Evolutionary conservation across 2,888 invertebrate genomes (phyloP).

Genomic region (Ophioninae sp.): DNA sequence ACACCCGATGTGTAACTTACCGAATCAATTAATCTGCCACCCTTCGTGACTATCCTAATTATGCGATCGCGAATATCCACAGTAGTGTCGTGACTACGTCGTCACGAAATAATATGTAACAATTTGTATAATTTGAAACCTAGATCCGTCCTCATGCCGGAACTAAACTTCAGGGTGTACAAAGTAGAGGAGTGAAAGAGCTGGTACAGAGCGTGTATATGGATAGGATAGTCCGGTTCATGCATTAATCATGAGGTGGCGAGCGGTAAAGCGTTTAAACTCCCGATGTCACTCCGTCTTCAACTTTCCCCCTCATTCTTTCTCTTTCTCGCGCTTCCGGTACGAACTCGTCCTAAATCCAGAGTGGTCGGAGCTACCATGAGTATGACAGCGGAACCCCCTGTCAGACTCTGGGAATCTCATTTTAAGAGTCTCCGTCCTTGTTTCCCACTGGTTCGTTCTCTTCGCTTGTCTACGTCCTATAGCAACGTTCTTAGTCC

Average conservation of each 20-base stretch:
- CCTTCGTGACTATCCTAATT: neutral
- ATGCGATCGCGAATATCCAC: constrained; percentile 5
- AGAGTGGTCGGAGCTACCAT: constrained; percentile 39
- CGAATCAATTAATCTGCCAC: neutral
- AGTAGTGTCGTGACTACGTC: neutral
- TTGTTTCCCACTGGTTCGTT: constrained; percentile 27
- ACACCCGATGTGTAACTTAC: neutral
- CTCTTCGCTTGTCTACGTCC: constrained; percentile 17
- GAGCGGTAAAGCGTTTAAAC: constrained; percentile 59
- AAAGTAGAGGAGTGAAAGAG: constrained; percentile 14
- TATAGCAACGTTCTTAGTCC: constrained; percentile 8
- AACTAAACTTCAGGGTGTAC: constrained; percentile 32
- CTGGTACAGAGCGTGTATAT: constrained; percentile 29
- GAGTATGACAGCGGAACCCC: constrained; percentile 40
- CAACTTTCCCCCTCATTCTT: constrained; percentile 3
- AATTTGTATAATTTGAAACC: constrained; percentile 11
- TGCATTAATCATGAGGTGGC: constrained; percentile 68
- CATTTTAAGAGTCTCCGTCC: constrained; percentile 43
- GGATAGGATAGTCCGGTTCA: constrained; percentile 64
- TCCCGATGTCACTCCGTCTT: constrained; percentile 54
- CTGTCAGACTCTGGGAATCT: constrained; percentile 44
- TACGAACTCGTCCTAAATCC: constrained; percentile 50
- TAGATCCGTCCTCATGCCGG: neutral
- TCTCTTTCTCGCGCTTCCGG: constrained; percentile 27
- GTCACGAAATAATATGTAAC: constrained; percentile 1